Evolutionary conservation across 1,140 invertebrate genomes (phyloP), one percentile per base, ranked within the genome.

Genomic region (Macrocentrus cingulum): DNA sequence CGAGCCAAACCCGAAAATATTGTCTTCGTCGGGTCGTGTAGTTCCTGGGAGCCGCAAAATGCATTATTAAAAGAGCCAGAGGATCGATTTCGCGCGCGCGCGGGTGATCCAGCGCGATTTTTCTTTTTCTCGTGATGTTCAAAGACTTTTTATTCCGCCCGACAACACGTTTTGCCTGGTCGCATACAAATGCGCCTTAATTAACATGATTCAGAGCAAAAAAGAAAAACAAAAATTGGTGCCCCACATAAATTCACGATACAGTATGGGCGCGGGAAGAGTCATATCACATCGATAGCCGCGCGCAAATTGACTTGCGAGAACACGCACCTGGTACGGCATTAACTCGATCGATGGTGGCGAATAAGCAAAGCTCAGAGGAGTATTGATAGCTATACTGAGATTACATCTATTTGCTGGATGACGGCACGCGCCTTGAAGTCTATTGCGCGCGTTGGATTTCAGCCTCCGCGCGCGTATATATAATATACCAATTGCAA

Each of bases 401-500:
- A 54, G 51, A 54, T 54, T 54, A 54, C 42, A 54, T 54, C 51
- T 54, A 54, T 54, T 54, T 54, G 19, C 11, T 42, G 36, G 50
- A 20, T 53, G 49, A 41, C 32, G 51, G 51, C 51, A 54, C 51
- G 51, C 37, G 39, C 39, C 51, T n/a, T n/a, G n/a, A n/a, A n/a
- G n/a, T n/a, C n/a, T n/a, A n/a, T n/a, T n/a, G n/a, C n/a, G n/a
- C n/a, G n/a, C n/a, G n/a, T n/a, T n/a, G n/a, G 48, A 61, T 61
- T 61, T 61, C 59, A 56, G 19, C 72, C 71, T 68, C 60, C 65
- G 61, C 63, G 49, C 64, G 74, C n/a, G n/a, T n/a, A n/a, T n/a
- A n/a, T n/a, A n/a, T n/a, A n/a, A n/a, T n/a, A n/a, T n/a, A 75
- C 71, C 74, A 77, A 79, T 77, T 79, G 68, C 73, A 77, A 79